A percentile compares a stretch with the other conserved stretches of the same genome.
Evolutionary conservation across 2,797 vertebrate species (phyloP).

Genomic region (Sitta carolinensis): DNA sequence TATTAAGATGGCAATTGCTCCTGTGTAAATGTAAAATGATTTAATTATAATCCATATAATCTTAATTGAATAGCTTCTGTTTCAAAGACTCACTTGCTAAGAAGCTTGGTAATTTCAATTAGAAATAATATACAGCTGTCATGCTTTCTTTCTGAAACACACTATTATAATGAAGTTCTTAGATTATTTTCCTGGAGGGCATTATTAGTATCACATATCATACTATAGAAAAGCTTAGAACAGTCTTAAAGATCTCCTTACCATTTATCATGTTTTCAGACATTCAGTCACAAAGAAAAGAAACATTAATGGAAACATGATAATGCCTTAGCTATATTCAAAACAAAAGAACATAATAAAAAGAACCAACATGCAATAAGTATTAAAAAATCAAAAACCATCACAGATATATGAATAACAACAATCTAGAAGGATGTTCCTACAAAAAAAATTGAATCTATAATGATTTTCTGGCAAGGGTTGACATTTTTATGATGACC

Average conservation of each 20-base stretch:
- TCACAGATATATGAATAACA: not conserved
- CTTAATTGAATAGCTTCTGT: conserved; percentile 70
- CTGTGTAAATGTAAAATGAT: conserved; percentile 65
- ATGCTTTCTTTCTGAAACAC: conserved; percentile 65
- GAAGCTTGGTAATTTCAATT: conserved; percentile 77
- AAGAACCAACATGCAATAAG: not conserved
- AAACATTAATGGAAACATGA: not conserved
- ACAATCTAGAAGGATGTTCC: not conserved
- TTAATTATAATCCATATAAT: conserved; percentile 73
- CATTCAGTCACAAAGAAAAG: conserved; percentile 18
- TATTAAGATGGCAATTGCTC: conserved; percentile 63
- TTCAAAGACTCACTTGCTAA: conserved; percentile 73
- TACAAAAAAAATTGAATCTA: not conserved
- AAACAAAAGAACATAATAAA: not conserved
- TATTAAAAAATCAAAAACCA: not conserved
- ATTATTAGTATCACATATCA: conserved; percentile 53
- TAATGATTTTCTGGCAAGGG: not conserved
- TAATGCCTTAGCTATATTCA: not conserved
- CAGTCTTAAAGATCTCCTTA: conserved; percentile 27
- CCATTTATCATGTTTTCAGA: not conserved
- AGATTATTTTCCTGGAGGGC: conserved; percentile 68
- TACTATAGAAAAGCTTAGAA: conserved; percentile 57
- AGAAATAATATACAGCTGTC: conserved; percentile 62
- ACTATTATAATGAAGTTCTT: conserved; percentile 60
- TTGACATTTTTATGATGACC: not conserved